Percentiles rank a stretch among this genome's conserved stretches.
These are phyloP conservation scores for Flexamia atlantica DNA, from an alignment of 2,888 invertebrate species.

Conservation along the genomic window DNA sequence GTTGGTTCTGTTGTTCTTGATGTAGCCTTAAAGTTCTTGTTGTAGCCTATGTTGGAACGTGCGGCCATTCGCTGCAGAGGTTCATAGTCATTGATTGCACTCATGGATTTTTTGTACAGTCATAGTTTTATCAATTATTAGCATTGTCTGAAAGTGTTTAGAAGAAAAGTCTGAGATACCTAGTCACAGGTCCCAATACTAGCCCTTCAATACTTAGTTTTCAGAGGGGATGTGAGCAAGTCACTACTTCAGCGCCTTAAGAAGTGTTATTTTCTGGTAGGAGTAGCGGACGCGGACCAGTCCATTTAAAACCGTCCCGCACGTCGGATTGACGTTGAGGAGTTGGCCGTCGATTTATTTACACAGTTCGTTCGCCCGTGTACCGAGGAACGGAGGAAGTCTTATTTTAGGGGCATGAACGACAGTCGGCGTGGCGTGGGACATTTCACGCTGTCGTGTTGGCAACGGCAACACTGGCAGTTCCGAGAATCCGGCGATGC, in stretches of 20 bases:
- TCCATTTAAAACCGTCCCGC: neutral
- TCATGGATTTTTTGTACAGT: too few species aligned
- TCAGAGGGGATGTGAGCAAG: too few species aligned
- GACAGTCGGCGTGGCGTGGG: conserved; percentile 50
- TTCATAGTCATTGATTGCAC: too few species aligned
- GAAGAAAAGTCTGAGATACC: too few species aligned
- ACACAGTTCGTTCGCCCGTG: conserved; percentile 49
- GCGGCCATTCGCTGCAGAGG: too few species aligned
- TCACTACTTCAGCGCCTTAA: neutral
- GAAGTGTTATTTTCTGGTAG: neutral
- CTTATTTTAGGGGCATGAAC: conserved; percentile 47
- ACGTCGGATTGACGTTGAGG: neutral
- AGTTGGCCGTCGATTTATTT: conserved; percentile 46
- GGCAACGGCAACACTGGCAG: conserved; percentile 53
- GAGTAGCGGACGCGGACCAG: neutral
- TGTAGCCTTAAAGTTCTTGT: too few species aligned
- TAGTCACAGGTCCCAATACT: too few species aligned
- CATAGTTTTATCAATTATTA: too few species aligned
- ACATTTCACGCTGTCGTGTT: conserved; percentile 49
- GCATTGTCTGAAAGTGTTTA: too few species aligned
- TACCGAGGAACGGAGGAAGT: conserved; percentile 42
- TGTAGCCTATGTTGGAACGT: too few species aligned
- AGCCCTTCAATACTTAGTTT: too few species aligned
- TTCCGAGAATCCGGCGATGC: conserved; percentile 43
- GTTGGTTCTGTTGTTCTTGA: too few species aligned